Evolutionary conservation across 1,140 invertebrate species (phyloP), one percentile per base, ranked within the genome.

Genomic region (Listronotus bonariensis): DNA sequence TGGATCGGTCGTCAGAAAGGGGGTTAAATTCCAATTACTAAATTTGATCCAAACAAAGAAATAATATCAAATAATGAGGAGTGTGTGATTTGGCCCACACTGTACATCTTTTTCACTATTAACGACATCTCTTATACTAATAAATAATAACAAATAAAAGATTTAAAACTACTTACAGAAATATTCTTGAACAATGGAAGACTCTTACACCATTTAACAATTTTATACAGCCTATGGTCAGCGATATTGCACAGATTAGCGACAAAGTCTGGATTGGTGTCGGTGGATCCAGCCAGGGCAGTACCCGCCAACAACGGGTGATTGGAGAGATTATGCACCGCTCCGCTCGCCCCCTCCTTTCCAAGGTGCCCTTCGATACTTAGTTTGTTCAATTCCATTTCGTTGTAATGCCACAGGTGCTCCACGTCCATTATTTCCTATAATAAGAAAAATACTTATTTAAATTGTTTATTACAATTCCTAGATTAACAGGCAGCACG

Each of bases 171-270:
- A 82, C 84, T 82, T 70, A 93, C 91, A 65, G 92, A 92, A 73
- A 98, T 97, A 80, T 96, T 93, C 77, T 96, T 95, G 79, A 99
- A 98, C 5, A 98, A 85, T 10, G 96, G 96, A 76, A 98, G 81
- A 80, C 94, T 96, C 79, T 98, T 95, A 81, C 96, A 97, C 96
- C 96, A 99, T 76, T 97, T 96, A 55, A 99, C 96, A 70, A 99
- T 96, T 82, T 97, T 97, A 78, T 98, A 98, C 0, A 99, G 85
- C 36, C 95, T 82, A 79, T 97, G 92, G 80, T 98, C 96, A 40
- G 95, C 95, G 60, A 98, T 95, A 77, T 92, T 92, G 82, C 93
- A 95, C 70, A 96, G 82, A 78, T 92, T 93, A 0, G 91, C 91
- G 32, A 95, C 83, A 76, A 93, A 91, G 80, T 95, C 92, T 0